Evolutionary conservation across 2,113 vertebrate genomes (phyloP).

Genomic region (Ornithorhynchus anatinus): DNA sequence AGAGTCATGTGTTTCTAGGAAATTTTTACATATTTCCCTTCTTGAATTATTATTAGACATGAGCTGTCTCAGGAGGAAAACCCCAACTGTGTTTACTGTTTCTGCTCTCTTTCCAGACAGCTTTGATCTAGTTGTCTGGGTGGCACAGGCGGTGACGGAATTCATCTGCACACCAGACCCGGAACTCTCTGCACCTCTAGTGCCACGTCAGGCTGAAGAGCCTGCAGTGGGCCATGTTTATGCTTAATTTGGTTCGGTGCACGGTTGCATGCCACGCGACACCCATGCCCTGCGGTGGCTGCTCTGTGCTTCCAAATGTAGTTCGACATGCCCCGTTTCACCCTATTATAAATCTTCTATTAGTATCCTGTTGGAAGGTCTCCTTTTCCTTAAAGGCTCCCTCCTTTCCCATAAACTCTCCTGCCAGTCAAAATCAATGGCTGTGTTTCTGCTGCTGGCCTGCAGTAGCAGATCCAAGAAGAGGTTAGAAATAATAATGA

Average conservation of each 20-base stretch:
- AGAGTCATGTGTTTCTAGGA: conserved; percentile 29
- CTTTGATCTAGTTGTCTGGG: background rate
- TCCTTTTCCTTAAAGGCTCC: too few species aligned
- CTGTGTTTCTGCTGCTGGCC: too few species aligned
- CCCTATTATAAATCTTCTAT: too few species aligned
- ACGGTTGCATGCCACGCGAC: background rate
- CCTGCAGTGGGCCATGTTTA: rapidly evolving
- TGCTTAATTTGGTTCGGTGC: background rate
- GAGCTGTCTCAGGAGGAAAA: conserved; percentile 11
- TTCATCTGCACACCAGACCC: background rate
- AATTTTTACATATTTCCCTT: conserved; percentile 22
- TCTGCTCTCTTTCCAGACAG: background rate
- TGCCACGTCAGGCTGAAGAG: background rate
- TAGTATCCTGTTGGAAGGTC: too few species aligned
- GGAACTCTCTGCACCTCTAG: background rate
- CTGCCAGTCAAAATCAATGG: too few species aligned
- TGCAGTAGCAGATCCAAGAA: too few species aligned
- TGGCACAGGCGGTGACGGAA: background rate
- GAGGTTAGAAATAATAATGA: too few species aligned
- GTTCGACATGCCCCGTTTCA: too few species aligned
- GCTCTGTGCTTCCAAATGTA: too few species aligned
- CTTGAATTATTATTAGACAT: conserved; percentile 41
- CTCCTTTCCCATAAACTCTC: too few species aligned
- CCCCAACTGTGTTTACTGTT: background rate
- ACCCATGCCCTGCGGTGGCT: background rate